phyloP scores from a whole-genome alignment of 2,888 invertebrate species.

The Phortica magna region DNA sequence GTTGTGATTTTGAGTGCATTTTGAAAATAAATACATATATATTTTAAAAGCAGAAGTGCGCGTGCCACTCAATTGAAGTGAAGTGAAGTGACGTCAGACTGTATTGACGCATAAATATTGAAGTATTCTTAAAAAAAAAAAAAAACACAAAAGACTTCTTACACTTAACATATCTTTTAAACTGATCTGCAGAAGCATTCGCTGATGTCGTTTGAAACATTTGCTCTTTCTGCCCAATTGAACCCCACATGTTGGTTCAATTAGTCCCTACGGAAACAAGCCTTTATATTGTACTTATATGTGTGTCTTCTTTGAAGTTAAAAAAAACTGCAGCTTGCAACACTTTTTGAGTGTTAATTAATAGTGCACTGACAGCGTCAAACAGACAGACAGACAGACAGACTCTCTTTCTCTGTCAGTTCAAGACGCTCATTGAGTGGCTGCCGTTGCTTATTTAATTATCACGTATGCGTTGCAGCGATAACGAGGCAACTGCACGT shows the following conservation, averaged over 20 bases:
- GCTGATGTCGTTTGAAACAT: too few relatives aligned
- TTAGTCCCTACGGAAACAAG: too few relatives aligned
- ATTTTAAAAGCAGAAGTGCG: background rate
- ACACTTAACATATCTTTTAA: too few relatives aligned
- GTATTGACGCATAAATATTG: background rate
- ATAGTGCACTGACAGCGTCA: background rate
- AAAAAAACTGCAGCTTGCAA: background rate
- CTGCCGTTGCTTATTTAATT: constrained; percentile 18
- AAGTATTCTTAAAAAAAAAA: background rate
- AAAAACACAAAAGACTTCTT: too few relatives aligned
- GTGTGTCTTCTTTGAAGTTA: background rate
- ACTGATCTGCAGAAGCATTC: too few relatives aligned
- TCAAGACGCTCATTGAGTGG: background rate
- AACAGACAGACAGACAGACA: background rate
- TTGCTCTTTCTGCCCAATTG: too few relatives aligned
- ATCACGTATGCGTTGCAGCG: background rate
- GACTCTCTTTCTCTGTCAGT: background rate
- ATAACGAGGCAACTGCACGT: background rate
- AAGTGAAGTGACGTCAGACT: background rate
- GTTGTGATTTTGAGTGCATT: background rate
- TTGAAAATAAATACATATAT: background rate
- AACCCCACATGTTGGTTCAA: too few relatives aligned
- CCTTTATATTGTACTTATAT: too few relatives aligned
- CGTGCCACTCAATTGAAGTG: background rate
- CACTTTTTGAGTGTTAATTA: constrained; percentile 18